These are phyloP conservation scores for Discoglossus pictus DNA, from an alignment of 2,797 vertebrate species.

Conservation along the genomic window DNA sequence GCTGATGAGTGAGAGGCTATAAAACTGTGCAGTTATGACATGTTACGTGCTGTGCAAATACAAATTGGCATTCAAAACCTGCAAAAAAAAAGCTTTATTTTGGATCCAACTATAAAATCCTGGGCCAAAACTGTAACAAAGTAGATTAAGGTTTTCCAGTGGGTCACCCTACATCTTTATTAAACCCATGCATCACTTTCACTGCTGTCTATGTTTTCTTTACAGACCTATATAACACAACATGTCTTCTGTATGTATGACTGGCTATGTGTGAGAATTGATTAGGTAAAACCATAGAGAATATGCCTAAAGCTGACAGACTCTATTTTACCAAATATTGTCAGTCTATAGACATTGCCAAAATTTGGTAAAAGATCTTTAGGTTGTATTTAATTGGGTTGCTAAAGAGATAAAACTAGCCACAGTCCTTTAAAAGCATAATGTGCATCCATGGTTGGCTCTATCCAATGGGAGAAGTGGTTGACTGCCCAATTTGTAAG, in stretches of 20 bases:
- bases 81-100: conserved; percentile 1
- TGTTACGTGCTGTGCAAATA: conserved; percentile 16
- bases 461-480: no score
- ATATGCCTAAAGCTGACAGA: no score
- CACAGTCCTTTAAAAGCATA: no score
- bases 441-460: no score
- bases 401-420: no score
- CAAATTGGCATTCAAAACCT: conserved; percentile 6
- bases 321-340: no score
- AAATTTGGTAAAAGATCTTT: no score
- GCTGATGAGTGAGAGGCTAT: conserved; percentile 44
- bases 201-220: conserved; percentile 5
- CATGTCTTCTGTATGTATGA: not conserved
- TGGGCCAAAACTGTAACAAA: not conserved
- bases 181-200: conserved; percentile 11
- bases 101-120: conserved; percentile 1
- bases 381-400: no score
- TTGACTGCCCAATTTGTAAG: no score
- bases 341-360: no score
- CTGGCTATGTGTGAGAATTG: no score
- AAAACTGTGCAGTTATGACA: conserved; percentile 42
- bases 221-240: not conserved
- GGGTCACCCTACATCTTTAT: not conserved
- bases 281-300: no score
- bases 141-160: conserved; percentile 15